Evolutionary conservation across 2,888 invertebrate genomes (phyloP), one percentile per base, ranked within the genome.

Genomic region (Pristionchus fissidentatus): DNA sequence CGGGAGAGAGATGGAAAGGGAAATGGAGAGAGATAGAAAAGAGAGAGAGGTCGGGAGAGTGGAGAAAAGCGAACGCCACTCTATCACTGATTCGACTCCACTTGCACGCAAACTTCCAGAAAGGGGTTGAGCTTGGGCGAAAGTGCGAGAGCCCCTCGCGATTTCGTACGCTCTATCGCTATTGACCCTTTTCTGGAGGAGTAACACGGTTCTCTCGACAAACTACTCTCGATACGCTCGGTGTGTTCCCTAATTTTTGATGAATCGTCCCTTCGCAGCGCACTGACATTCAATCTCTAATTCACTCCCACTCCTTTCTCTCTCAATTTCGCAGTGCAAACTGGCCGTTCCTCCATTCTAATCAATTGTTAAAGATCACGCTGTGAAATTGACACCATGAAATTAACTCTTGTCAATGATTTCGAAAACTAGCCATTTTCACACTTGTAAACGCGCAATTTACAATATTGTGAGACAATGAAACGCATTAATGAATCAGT

Each of bases 81-180:
- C 70, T 70, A 70, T 70, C 70, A 70, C 70, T 70, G 70, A 70
- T 70, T n/a, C 70, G 43, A 70, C 70, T n/a, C n/a, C n/a, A n/a
- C n/a, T n/a, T n/a, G n/a, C n/a, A n/a, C n/a, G n/a, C n/a, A n/a
- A n/a, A n/a, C n/a, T n/a, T n/a, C n/a, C n/a, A n/a, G n/a, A n/a
- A n/a, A n/a, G n/a, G n/a, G n/a, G n/a, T n/a, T n/a, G n/a, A n/a
- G n/a, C n/a, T n/a, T n/a, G n/a, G n/a, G n/a, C n/a, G n/a, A n/a
- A n/a, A n/a, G n/a, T n/a, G n/a, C n/a, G n/a, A n/a, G n/a, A n/a
- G n/a, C n/a, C n/a, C n/a, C n/a, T n/a, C n/a, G n/a, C n/a, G n/a
- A n/a, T n/a, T n/a, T n/a, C n/a, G n/a, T n/a, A n/a, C n/a, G n/a
- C n/a, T n/a, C n/a, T n/a, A n/a, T n/a, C n/a, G n/a, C n/a, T n/a